A percentile compares a stretch with the other conserved stretches of the same genome.
These are phyloP conservation scores for Chaetogeoica ovagalla DNA, from an alignment of 2,888 invertebrate genomes.

Conservation along the genomic window DNA sequence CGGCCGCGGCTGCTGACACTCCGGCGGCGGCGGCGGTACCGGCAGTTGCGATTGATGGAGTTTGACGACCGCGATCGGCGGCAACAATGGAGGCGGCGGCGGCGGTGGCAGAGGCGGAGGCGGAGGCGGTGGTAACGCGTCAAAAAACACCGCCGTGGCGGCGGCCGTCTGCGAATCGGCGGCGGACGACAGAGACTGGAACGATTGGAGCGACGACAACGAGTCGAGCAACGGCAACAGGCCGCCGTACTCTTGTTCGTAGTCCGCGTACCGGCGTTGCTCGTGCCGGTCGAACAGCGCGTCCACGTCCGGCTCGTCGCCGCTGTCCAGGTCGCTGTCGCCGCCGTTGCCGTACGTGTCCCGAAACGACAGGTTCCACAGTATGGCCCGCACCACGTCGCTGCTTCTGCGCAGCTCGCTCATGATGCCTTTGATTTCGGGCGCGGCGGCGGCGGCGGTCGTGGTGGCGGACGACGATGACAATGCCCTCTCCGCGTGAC, in stretches of 20 bases:
- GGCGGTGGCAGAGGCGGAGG: slow-evolving; percentile 48
- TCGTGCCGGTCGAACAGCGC: slow-evolving; percentile 58
- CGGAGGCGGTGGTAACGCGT: slow-evolving; percentile 11
- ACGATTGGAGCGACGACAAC: slow-evolving; percentile 48
- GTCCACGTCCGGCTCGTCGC: slow-evolving; percentile 55
- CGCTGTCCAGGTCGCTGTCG: not conserved
- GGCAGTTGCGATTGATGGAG: not conserved
- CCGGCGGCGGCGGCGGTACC: not conserved
- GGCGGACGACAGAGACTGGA: slow-evolving; percentile 54
- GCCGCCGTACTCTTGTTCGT: slow-evolving; percentile 55
- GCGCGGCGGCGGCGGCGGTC: slow-evolving; percentile 3
- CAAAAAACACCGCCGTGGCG: not conserved
- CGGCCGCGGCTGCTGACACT: too few species aligned
- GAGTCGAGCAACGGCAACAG: not conserved
- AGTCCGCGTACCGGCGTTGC: slow-evolving; percentile 57
- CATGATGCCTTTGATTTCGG: slow-evolving; percentile 59
- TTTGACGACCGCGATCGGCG: not conserved
- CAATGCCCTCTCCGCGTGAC: not conserved
- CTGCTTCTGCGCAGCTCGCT: slow-evolving; percentile 60
- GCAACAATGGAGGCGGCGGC: not conserved
- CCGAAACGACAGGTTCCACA: slow-evolving; percentile 59
- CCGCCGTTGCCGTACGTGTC: slow-evolving; percentile 33
- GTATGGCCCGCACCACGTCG: slow-evolving; percentile 60
- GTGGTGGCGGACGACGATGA: not conserved
- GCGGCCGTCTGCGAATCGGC: not conserved